Base-by-base conservation (phyloP, 2,113 vertebrate genomes). In the Puma concolor region DNA sequence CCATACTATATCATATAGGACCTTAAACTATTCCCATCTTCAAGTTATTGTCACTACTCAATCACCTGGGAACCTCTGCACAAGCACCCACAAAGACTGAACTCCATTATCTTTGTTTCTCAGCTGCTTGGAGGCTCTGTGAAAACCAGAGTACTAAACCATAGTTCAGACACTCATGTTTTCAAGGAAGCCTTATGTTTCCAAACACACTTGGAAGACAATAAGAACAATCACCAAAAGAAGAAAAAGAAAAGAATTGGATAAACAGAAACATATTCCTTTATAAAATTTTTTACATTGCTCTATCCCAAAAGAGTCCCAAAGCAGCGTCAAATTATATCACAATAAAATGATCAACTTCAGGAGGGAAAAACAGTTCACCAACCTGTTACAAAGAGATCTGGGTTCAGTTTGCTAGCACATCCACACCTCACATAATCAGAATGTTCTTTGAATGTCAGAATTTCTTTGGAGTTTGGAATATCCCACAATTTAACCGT, bases 331-430 rank as follows among this genome's bases (percentile, higher is more conserved):
- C 63, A 66, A 88, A 97, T 41, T 52, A n/a, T 21, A 77, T 67
- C 31, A 27, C 9, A 79, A 7, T 60, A 23, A 90, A 83, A 50
- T n/a, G 38, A 93, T 76, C 60, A 72, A 66, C 54, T 81, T 87
- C 5, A 60, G 60, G 23, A 74, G 21, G 48, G 12, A n/a, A n/a
- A 48, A 31, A 72, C 5, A 88, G 38, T 80, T 84, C 44, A 83
- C 98, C 95, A 97, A 99, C 99, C 99, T 91, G 99, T 99, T 91
- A 99, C 96, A 97, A 99, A 99, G 64, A 99, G 98, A 98, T 99
- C 99, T 41, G 99, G 98, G 96, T 99, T 99, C 96, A 99, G 98
- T 98, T 99, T 99, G 98, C 99, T 99, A 2, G 99, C 98, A 86
- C 99, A 99, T 7, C 99, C 99, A 0, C 99, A 99, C 91, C 99